A percentile compares a stretch with the other conserved stretches of the same genome.
These are phyloP conservation scores for Peucedramus taeniatus DNA, from an alignment of 2,113 vertebrate genomes.

Conservation along the genomic window DNA sequence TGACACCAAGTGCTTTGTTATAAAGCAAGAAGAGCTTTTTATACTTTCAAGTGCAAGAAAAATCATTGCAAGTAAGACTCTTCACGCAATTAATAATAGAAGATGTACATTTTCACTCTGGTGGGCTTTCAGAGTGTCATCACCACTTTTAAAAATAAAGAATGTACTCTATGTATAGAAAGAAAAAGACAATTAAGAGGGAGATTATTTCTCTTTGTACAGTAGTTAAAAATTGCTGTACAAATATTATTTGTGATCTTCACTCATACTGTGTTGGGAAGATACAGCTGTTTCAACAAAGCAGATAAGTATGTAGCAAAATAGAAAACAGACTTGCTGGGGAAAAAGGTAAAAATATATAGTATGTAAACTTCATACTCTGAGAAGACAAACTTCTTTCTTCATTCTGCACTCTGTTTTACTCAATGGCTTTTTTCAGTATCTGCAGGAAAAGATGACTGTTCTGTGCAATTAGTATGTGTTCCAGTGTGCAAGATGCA, in stretches of 20 bases:
- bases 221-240: slow-evolving; percentile 51
- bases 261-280: background rate
- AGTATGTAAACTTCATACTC: background rate
- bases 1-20: background rate
- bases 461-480: background rate
- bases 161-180: background rate
- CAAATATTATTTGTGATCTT: slow-evolving; percentile 56
- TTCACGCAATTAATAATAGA: background rate
- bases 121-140: background rate
- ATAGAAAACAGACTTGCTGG: slow-evolving; percentile 27
- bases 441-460: background rate
- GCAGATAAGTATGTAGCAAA: background rate
- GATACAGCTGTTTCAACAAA: slow-evolving; percentile 58
- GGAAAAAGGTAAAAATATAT: slow-evolving; percentile 2
- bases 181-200: slow-evolving; percentile 25
- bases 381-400: background rate
- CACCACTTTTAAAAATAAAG: slow-evolving; percentile 16
- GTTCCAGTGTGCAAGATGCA: background rate
- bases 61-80: background rate
- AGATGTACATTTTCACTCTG: background rate
- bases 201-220: slow-evolving; percentile 32
- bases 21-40: background rate
- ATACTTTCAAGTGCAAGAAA: background rate
- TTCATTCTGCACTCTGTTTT: background rate
- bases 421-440: background rate